A percentile compares a stretch with the other conserved stretches of the same genome.
These are phyloP conservation scores for Bos javanicus DNA, from an alignment of 2,113 vertebrate genomes.

Conservation along the genomic window DNA sequence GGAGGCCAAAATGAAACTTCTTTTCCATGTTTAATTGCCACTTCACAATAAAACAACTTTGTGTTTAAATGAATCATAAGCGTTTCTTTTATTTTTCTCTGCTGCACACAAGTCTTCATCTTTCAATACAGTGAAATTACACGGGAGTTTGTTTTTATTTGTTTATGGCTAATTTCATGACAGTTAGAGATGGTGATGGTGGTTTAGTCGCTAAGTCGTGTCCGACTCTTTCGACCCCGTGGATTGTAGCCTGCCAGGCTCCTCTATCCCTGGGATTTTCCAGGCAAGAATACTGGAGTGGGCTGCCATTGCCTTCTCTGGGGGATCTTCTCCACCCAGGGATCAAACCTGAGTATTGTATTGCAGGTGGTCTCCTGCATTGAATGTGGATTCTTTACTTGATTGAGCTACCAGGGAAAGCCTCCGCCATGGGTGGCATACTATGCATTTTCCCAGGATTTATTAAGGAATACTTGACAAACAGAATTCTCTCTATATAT, in stretches of 20 bases:
- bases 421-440: fast-evolving
- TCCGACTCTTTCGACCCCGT: not conserved
- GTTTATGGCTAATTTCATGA: not conserved
- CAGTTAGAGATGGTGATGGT: not conserved
- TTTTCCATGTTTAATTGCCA: not conserved
- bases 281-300: not conserved
- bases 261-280: not conserved
- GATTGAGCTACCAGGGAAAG: not conserved
- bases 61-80: not conserved
- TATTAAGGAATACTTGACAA: not conserved
- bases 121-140: not conserved
- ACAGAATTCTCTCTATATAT: not conserved
- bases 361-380: not conserved
- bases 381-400: not conserved
- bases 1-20: not conserved
- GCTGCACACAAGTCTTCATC: not conserved
- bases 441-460: not conserved
- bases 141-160: not conserved
- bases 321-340: not conserved
- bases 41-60: not conserved
- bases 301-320: not conserved
- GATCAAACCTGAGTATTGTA: not conserved
- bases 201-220: not conserved
- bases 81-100: not conserved
- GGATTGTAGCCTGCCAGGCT: not conserved